Conservation (phyloP, 2,797 vertebrate genomes). For the Enoplosus armatus region DNA sequence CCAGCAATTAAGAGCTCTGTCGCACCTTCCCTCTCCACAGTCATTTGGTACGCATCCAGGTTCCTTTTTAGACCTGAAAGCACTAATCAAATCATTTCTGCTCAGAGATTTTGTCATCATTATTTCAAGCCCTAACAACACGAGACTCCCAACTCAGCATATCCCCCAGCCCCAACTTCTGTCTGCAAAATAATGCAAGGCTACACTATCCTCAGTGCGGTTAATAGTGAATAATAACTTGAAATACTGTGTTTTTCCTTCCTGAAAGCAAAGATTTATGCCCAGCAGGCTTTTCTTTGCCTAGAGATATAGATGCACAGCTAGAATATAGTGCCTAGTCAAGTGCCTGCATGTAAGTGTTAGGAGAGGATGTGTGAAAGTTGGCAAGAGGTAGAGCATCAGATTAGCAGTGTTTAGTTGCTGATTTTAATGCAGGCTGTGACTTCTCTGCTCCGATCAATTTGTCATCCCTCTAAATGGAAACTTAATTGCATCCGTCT, state of each 20-base stretch:
- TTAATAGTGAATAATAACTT: constrained; percentile 86
- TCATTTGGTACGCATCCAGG: constrained; percentile 95
- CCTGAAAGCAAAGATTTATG: constrained; percentile 39
- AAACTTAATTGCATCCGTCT: constrained; percentile 89
- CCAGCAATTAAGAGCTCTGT: constrained; percentile 98
- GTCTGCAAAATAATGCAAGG: constrained; percentile 68
- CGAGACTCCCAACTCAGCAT: constrained; percentile 82
- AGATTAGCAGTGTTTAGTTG: constrained; percentile 82
- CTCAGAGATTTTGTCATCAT: constrained; percentile 91
- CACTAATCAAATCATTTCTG: constrained; percentile 99
- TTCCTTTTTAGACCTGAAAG: constrained; percentile 95
- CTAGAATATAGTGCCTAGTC: constrained; percentile 76
- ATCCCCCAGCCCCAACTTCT: constrained; percentile 77
- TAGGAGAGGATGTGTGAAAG: constrained; percentile 46
- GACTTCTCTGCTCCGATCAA: constrained; percentile 86
- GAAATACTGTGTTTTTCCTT: constrained; percentile 66
- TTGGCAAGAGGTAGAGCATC: constrained; percentile 73
- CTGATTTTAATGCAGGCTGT: constrained; percentile 84
- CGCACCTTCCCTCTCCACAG: constrained; percentile 90
- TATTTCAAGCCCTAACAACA: constrained; percentile 94
- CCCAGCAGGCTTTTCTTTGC: constrained; percentile 71
- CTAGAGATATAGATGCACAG: constrained; percentile 85
- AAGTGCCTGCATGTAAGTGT: constrained; percentile 16
- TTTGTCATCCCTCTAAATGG: constrained; percentile 90
- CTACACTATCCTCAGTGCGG: constrained; percentile 84